phyloP scores from a whole-genome alignment of 2,797 vertebrate genomes.

The Perdix hodgsoniae region DNA sequence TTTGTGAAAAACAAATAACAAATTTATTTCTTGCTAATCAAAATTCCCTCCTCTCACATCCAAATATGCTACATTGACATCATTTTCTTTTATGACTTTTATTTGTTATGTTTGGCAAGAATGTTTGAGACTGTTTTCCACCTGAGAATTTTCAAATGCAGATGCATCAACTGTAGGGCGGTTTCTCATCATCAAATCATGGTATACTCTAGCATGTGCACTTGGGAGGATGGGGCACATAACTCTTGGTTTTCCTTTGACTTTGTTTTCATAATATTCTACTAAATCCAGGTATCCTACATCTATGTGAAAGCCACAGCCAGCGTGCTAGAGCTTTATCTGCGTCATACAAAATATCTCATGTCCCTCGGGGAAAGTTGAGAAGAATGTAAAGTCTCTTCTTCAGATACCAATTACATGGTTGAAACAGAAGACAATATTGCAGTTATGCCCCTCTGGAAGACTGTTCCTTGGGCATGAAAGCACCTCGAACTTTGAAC shows the following conservation, averaged over 20 bases:
- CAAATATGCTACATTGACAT: not conserved
- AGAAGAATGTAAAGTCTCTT: not conserved
- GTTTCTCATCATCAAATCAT: not conserved
- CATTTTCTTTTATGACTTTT: not conserved
- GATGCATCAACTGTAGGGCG: not conserved
- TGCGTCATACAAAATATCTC: not conserved
- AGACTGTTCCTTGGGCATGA: not conserved
- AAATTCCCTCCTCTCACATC: not conserved
- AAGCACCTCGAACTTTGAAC: not conserved
- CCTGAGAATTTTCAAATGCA: not conserved
- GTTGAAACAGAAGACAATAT: not conserved
- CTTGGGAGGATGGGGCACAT: not conserved
- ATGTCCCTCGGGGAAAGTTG: not conserved
- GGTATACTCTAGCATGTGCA: not conserved
- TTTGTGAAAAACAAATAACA: not conserved
- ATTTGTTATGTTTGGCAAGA: not conserved
- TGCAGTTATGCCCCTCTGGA: not conserved
- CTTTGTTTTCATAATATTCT: not conserved
- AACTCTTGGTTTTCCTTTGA: not conserved
- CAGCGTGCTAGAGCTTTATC: not conserved
- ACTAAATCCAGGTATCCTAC: not conserved
- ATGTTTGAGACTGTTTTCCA: not conserved
- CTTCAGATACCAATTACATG: fast-evolving
- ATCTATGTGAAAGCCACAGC: not conserved
- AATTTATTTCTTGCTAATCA: not conserved